These are phyloP conservation scores for Conchocele bisecta DNA, from an alignment of 2,888 invertebrate genomes.

Conservation along the genomic window DNA sequence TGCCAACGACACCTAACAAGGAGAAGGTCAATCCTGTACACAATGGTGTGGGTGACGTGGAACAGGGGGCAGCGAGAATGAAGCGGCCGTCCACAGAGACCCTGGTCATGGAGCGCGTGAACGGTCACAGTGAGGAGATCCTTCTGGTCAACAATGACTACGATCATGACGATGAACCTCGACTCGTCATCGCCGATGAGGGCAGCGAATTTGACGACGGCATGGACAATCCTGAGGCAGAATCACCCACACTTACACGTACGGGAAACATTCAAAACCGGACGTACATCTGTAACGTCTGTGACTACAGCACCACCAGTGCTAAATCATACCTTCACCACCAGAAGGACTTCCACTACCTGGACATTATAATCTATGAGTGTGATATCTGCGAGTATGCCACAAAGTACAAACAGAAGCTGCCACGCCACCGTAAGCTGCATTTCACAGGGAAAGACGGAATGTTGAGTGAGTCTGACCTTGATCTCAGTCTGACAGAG, in stretches of 20 bases:
- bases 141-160: slow-evolving; percentile 49
- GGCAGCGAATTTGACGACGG: slow-evolving; percentile 20
- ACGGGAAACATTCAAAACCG: slow-evolving; percentile 74
- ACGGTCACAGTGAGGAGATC: slow-evolving; percentile 47
- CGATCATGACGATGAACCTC: slow-evolving; percentile 68
- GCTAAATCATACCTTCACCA: slow-evolving; percentile 74
- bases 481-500: slow-evolving; percentile 62
- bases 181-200: slow-evolving; percentile 67
- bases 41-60: slow-evolving; percentile 3
- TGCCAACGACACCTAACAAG: neutral
- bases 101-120: slow-evolving; percentile 41
- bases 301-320: slow-evolving; percentile 70
- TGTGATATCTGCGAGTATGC: slow-evolving; percentile 79
- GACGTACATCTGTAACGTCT: slow-evolving; percentile 69
- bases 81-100: slow-evolving; percentile 35
- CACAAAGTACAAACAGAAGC: slow-evolving; percentile 78
- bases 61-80: neutral
- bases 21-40: slow-evolving; percentile 6
- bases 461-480: slow-evolving; percentile 48
- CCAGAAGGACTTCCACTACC: slow-evolving; percentile 71
- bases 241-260: slow-evolving; percentile 54
- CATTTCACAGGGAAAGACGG: slow-evolving; percentile 71
- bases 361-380: slow-evolving; percentile 73
- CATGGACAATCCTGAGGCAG: slow-evolving; percentile 18
- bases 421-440: slow-evolving; percentile 73